Evolutionary conservation across 2,797 vertebrate genomes (phyloP), one percentile per base, ranked within the genome.

Genomic region (Melanotaenia parkinsoni): DNA sequence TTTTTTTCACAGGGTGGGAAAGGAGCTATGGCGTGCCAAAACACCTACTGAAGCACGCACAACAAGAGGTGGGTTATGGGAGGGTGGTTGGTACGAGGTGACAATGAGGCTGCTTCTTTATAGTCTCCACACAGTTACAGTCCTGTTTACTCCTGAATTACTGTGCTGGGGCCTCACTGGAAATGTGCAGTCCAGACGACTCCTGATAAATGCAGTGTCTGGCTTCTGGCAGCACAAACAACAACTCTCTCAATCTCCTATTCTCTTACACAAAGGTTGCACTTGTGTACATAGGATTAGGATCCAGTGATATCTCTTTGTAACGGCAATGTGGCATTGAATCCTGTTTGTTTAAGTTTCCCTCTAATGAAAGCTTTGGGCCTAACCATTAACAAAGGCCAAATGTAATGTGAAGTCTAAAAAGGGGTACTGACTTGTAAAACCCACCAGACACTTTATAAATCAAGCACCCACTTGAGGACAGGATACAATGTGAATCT

Each of bases 161-260:
- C 72, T 71, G 78, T 20, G 12, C 54, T 33, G 70, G 74, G 82
- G 72, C 83, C 85, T 81, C 63, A 45, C 0, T 83, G 76, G 63
- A 87, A 90, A 90, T 87, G 77, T 89, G 83, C 85, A 83, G 90
- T 64, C 90, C 86, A 90, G 90, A 91, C 84, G 88, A 89, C 91
- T 91, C 89, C 90, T 83, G 89, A 89, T 92, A 91, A 94, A 89
- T 92, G 90, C 79, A 86, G 88, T 87, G 91, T 93, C 88, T 91
- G 82, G 80, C 63, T 88, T 63, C 77, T 83, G 68, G 77, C 59
- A 81, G 74, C 66, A 76, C 75, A 89, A 89, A 89, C 83, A 87
- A 72, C 88, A 66, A 13, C 9, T 73, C 78, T 74, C 70, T 74
- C 57, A 62, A 79, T 76, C 69, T 58, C 37, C 45, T 30, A 56